Percentiles rank a stretch among this genome's conserved stretches.
Evolutionary conservation across 2,888 invertebrate genomes (phyloP).

Genomic region (Eupeodes luniger): DNA sequence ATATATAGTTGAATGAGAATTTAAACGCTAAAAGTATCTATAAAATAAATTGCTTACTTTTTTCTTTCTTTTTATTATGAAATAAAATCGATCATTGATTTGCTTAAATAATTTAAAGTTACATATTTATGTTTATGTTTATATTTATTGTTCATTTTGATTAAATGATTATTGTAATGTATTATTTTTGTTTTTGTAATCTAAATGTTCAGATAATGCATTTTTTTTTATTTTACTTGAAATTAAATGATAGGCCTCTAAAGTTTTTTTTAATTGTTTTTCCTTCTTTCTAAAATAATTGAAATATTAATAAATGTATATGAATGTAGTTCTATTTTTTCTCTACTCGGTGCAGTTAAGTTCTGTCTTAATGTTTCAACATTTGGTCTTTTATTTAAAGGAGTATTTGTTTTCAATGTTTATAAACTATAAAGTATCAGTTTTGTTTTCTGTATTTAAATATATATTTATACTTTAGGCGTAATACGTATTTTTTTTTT

Average conservation of each 20-base stretch:
- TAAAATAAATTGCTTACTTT: slow-evolving; percentile 45
- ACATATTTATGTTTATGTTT: slow-evolving; percentile 17
- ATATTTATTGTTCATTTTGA: slow-evolving; percentile 53
- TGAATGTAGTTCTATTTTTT: slow-evolving; percentile 32
- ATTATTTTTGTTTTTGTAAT: slow-evolving; percentile 20
- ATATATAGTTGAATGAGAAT: slow-evolving; percentile 54
- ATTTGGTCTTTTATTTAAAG: slow-evolving; percentile 72
- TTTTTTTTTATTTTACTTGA: slow-evolving; percentile 53
- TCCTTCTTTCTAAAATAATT: slow-evolving; percentile 26
- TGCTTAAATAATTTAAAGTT: slow-evolving; percentile 66
- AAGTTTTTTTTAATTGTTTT: slow-evolving; percentile 55
- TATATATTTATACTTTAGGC: slow-evolving; percentile 59
- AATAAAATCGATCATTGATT: slow-evolving; percentile 63
- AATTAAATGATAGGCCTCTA: slow-evolving; percentile 63
- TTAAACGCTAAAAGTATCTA: slow-evolving; percentile 50
- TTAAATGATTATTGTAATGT: slow-evolving; percentile 67
- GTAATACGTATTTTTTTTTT: slow-evolving; percentile 55
- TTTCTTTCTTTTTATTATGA: slow-evolving; percentile 10
- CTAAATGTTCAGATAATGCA: slow-evolving; percentile 65
- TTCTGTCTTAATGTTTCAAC: slow-evolving; percentile 65
- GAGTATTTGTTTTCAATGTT: slow-evolving; percentile 61
- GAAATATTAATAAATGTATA: slow-evolving; percentile 54
- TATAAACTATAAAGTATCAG: slow-evolving; percentile 47
- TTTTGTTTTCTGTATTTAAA: slow-evolving; percentile 22
- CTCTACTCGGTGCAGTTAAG: slow-evolving; percentile 73